Evolutionary conservation across 2,888 invertebrate genomes (phyloP).

Genomic region (Lasioglossum lativentre): DNA sequence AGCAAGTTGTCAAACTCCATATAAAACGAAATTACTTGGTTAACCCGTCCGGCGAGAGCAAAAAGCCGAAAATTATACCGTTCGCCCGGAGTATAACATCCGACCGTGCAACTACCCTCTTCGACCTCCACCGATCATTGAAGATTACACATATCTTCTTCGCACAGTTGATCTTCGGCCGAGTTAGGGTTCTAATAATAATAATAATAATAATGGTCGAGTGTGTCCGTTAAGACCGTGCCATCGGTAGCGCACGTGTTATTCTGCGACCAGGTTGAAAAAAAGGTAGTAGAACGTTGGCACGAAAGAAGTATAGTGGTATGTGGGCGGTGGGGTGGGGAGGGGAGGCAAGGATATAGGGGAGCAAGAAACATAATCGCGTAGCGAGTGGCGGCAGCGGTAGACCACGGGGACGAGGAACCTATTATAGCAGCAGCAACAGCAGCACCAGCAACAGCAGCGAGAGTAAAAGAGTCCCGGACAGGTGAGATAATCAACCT

Average conservation of each 20-base stretch:
- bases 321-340: slow-evolving; percentile 50
- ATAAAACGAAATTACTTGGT: not conserved
- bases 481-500: slow-evolving; percentile 84
- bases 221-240: not conserved
- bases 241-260: slow-evolving; percentile 1
- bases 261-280: slow-evolving; percentile 12
- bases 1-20: not conserved
- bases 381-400: slow-evolving; percentile 67
- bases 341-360: slow-evolving; percentile 57
- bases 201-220: not conserved
- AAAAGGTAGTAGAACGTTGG: slow-evolving; percentile 4
- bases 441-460: slow-evolving; percentile 44
- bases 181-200: slow-evolving; percentile 1
- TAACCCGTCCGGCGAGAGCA: not conserved
- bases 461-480: slow-evolving; percentile 82
- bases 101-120: not conserved
- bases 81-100: not conserved
- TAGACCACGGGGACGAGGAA: slow-evolving; percentile 78
- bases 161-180: not conserved
- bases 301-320: slow-evolving; percentile 40
- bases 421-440: slow-evolving; percentile 75
- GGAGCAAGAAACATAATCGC: slow-evolving; percentile 79
- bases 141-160: not conserved
- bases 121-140: not conserved
- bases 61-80: not conserved